These are phyloP conservation scores for Brevimyrus niger DNA, from an alignment of 2,113 vertebrate genomes.

Conservation along the genomic window DNA sequence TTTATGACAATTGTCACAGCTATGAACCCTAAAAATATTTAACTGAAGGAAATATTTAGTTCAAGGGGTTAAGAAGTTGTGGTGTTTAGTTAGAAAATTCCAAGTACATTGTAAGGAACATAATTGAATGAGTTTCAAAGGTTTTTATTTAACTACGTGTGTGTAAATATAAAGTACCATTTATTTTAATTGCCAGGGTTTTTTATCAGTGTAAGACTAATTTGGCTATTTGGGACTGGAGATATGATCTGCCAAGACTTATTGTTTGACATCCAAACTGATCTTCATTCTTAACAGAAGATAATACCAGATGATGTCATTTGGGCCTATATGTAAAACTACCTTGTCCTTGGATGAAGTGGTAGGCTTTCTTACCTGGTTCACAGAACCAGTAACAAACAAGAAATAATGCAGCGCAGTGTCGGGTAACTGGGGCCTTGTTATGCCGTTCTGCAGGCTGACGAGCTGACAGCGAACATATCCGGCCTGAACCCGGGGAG, in stretches of 20 bases:
- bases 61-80: neutral
- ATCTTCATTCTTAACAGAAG: neutral
- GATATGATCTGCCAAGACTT: neutral
- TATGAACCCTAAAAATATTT: neutral
- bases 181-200: neutral
- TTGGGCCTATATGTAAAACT: neutral
- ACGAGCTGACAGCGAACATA: conserved; percentile 66
- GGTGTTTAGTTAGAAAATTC: neutral
- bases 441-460: conserved; percentile 53
- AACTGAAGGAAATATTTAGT: neutral
- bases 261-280: neutral
- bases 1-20: neutral
- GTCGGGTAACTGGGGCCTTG: neutral
- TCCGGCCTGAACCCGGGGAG: conserved; percentile 64
- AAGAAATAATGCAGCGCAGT: neutral
- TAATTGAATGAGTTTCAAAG: neutral
- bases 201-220: neutral
- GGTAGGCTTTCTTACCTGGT: neutral
- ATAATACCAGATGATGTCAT: neutral
- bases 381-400: neutral
- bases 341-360: neutral
- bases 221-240: neutral
- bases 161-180: neutral
- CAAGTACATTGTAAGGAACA: neutral
- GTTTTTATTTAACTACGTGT: neutral